Percentiles rank a stretch among this genome's conserved stretches.
Evolutionary conservation across 2,113 vertebrate species (phyloP).

Genomic region (Falco punctatus): DNA sequence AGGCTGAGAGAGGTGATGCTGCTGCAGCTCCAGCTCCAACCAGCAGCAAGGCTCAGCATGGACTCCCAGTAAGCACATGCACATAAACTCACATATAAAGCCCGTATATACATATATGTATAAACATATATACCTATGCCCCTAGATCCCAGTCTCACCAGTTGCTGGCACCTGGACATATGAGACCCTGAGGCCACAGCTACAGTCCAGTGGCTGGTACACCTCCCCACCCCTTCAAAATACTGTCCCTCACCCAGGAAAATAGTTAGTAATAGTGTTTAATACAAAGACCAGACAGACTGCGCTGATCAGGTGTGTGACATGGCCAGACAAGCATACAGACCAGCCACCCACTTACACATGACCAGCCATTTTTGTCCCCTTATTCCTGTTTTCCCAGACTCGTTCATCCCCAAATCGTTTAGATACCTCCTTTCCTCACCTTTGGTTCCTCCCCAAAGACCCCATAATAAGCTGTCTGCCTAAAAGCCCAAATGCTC

Average conservation of each 20-base stretch:
- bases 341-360: not conserved
- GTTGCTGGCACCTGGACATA: not conserved
- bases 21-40: not conserved
- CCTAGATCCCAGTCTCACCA: not conserved
- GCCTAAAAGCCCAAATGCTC: not conserved
- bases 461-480: not conserved
- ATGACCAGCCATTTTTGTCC: not conserved
- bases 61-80: not conserved
- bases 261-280: not conserved
- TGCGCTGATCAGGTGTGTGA: not conserved
- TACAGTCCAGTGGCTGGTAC: not conserved
- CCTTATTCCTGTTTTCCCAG: not conserved
- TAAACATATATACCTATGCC: not conserved
- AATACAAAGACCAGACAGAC: not conserved
- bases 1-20: not conserved
- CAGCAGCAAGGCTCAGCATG: not conserved
- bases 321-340: not conserved
- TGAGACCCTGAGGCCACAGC: not conserved
- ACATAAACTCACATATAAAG: not conserved
- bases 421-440: not conserved
- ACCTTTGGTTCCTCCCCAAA: not conserved
- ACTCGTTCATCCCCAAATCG: not conserved
- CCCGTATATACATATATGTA: rapidly evolving
- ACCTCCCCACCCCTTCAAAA: not conserved
- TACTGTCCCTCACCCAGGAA: not conserved